Evolutionary conservation across 2,797 vertebrate genomes (phyloP), one percentile per base, ranked within the genome.

Genomic region (Potorous gilbertii): DNA sequence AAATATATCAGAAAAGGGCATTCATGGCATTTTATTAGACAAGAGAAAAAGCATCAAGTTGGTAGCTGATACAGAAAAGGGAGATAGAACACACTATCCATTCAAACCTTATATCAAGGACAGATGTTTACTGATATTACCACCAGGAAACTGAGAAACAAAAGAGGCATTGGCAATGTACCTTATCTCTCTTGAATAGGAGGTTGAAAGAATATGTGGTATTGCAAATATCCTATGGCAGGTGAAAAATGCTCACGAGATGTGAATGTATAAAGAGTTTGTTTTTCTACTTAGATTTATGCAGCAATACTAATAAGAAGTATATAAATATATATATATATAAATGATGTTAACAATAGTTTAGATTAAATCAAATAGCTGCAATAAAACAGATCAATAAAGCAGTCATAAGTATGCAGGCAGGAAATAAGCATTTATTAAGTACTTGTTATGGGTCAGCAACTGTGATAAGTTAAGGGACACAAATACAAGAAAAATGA

Each of bases 111-210:
- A 5, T 28, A 13, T 92, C 54, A 11, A 14, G 91, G 55, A 52
- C 54, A 40, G 21, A 50, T 29, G 29, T 27, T 55, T 52, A 9
- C 46, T 5, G 34, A 40, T 1, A 10, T 21, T 5, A 1, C 52
- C 34, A 1, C 6, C n/a, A 0, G 16, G n/a, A 46, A 90, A 31
- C 13, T 34, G 90, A 12, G 55, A 46, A 50, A 12, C 31, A 9
- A 28, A 16, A 92, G 1, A 8, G 18, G 54, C 11, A 56, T 16
- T 5, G 1, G 0, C 1, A 40, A 1, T 56, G 0, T 0, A 4
- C 31, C 2, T n/a, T 6, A 0, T 6, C 2, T 0, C 11, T 5
- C 46, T 90, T 16, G 62, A n/a, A 40, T 27, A 40, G 5, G 28
- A 46, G 2, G 5, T 29, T 1, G 62, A 13, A 54, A 14, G 74